A percentile compares a stretch with the other conserved stretches of the same genome.
These are phyloP conservation scores for Cryptoprocta ferox DNA, from an alignment of 2,797 vertebrate species.

Conservation along the genomic window DNA sequence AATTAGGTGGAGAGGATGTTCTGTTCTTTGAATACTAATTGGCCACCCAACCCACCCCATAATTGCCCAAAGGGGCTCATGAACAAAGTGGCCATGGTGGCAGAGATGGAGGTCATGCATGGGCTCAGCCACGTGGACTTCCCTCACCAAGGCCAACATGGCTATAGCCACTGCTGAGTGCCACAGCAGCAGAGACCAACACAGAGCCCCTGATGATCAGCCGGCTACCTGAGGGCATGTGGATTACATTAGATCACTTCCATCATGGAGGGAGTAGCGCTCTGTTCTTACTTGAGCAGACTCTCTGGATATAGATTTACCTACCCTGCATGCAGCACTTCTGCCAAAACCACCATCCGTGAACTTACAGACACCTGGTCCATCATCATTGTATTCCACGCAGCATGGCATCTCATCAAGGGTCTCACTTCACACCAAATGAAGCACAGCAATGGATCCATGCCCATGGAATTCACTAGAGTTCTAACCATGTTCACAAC, in stretches of 20 bases:
- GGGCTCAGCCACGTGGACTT: background rate
- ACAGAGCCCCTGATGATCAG: no score
- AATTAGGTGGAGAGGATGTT: background rate
- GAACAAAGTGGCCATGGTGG: rapidly evolving
- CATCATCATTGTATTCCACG: no score
- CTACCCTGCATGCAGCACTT: background rate
- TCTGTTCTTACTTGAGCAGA: background rate
- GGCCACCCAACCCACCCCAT: background rate
- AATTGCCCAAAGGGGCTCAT: background rate
- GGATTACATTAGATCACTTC: background rate
- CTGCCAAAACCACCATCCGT: background rate
- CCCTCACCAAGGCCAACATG: background rate
- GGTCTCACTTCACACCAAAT: background rate
- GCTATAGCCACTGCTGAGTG: background rate
- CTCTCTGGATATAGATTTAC: background rate
- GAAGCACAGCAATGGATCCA: no score
- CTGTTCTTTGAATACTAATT: background rate
- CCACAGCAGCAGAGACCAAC: background rate
- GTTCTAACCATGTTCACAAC: background rate
- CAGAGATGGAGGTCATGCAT: background rate
- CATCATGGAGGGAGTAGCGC: background rate
- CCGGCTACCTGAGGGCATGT: background rate
- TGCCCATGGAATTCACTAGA: background rate
- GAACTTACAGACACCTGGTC: background rate
- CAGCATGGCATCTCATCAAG: background rate